Evolutionary conservation across 2,797 vertebrate species (phyloP).

Genomic region (Rhynchonycteris naso): DNA sequence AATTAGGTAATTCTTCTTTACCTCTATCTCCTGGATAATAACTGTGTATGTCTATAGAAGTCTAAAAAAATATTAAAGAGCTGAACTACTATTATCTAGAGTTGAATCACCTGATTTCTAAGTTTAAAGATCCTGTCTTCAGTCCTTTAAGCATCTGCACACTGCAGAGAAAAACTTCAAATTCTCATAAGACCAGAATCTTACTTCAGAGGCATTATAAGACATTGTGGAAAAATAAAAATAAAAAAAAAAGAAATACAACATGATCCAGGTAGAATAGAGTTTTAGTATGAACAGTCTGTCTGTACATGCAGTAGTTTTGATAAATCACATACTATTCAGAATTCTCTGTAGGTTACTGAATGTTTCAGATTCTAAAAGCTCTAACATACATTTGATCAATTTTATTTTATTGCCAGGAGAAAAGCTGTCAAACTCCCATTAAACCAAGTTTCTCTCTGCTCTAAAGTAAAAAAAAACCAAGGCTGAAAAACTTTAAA

Average conservation of each 20-base stretch:
- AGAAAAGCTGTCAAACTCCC: constrained; percentile 79
- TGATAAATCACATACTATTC: constrained; percentile 70
- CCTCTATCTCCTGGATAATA: background rate
- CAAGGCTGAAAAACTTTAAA: constrained; percentile 57
- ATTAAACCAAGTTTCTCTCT: constrained; percentile 77
- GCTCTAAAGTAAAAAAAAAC: constrained; percentile 69
- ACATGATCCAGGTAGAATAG: constrained; percentile 47
- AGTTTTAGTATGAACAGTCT: constrained; percentile 64
- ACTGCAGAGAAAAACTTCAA: background rate
- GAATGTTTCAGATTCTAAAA: constrained; percentile 78
- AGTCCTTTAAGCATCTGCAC: background rate
- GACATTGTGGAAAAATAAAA: background rate
- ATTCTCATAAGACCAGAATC: constrained; percentile 23
- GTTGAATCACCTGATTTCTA: background rate
- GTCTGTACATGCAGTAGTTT: constrained; percentile 56
- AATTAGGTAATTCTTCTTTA: background rate
- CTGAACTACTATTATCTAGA: background rate
- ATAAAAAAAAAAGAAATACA: constrained; percentile 30
- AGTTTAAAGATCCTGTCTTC: background rate
- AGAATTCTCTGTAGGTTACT: constrained; percentile 72
- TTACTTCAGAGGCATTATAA: constrained; percentile 36
- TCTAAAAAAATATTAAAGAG: background rate
- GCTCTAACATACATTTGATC: constrained; percentile 80
- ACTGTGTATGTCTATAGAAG: background rate
- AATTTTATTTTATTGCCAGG: constrained; percentile 80